These are phyloP conservation scores for Engraulis encrasicolus DNA, from an alignment of 2,113 vertebrate species.

Conservation along the genomic window DNA sequence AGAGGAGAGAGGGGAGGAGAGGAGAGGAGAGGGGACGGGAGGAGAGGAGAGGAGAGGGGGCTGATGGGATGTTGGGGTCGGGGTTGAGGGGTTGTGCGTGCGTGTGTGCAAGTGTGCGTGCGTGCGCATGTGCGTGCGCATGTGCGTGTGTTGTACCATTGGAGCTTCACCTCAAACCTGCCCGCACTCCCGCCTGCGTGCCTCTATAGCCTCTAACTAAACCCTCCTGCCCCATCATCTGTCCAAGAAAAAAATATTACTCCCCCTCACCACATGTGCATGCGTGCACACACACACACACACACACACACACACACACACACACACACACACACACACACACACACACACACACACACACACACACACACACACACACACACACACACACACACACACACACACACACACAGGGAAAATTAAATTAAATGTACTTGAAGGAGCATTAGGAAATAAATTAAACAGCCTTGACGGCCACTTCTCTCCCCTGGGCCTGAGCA, in stretches of 20 bases:
- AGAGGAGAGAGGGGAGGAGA: neutral
- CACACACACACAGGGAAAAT: conserved; percentile 28
- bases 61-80: too few relatives aligned
- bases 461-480: conserved; percentile 41
- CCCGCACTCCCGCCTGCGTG: neutral
- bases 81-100: too few relatives aligned
- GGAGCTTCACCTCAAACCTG: neutral
- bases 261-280: neutral
- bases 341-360: neutral
- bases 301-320: neutral
- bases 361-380: neutral
- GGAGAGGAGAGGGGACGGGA: too few relatives aligned
- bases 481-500: conserved; percentile 47
- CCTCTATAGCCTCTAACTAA: neutral
- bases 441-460: conserved; percentile 47
- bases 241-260: conserved; percentile 44
- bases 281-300: conserved; percentile 3
- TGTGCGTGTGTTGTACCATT: neutral
- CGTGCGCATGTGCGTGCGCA: too few relatives aligned
- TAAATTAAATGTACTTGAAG: conserved; percentile 53
- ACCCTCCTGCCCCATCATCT: conserved; percentile 45
- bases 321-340: neutral
- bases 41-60: too few relatives aligned
- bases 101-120: too few relatives aligned
- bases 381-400: neutral